Evolutionary conservation across 2,888 invertebrate species (phyloP), one percentile per base, ranked within the genome.

Genomic region (Acanthoscelides obtectus): DNA sequence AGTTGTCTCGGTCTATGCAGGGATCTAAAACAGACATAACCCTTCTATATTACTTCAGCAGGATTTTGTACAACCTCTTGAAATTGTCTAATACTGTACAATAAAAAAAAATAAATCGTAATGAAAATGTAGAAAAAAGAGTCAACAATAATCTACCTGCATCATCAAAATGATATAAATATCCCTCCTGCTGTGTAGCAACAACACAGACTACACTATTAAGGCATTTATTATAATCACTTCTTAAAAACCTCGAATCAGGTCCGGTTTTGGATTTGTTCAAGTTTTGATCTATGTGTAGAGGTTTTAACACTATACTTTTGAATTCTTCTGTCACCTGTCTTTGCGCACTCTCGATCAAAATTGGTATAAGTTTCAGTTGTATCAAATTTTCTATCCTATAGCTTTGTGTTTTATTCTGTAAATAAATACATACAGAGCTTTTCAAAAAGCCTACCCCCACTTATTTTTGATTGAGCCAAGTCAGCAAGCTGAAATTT

Each of bases 131-230:
- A n/a, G n/a, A n/a, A n/a, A n/a, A n/a, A n/a, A n/a, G n/a, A n/a
- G n/a, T n/a, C n/a, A n/a, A n/a, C n/a, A n/a, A n/a, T n/a, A n/a
- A 68, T 63, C 68, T 71, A 76, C 85, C 86, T 74, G 86, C 83
- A 66, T 87, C 88, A 70, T 88, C 87, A 78, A 92, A 91, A 78
- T 92, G 90, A 82, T 93, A 93, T 71, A 94, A 85, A 83, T 91
- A 93, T 19, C 93, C 94, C 81, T 92, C 92, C 79, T 90, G 90
- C 25, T 88, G 87, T 0, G 91, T 90, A 67, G 89, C 91, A 78
- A 91, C 87, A 80, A 92, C 86, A 75, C 90, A 90, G 45, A 88
- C 88, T 66, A 91, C 86, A 4, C 91, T 91, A 70, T 89, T 88
- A 68, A 91, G 86, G 71, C 87, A 85, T 75, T 86, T 86, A 77